Conservation (phyloP, 2,113 vertebrate species). For the Calyptommatus sinebrachiatus region DNA sequence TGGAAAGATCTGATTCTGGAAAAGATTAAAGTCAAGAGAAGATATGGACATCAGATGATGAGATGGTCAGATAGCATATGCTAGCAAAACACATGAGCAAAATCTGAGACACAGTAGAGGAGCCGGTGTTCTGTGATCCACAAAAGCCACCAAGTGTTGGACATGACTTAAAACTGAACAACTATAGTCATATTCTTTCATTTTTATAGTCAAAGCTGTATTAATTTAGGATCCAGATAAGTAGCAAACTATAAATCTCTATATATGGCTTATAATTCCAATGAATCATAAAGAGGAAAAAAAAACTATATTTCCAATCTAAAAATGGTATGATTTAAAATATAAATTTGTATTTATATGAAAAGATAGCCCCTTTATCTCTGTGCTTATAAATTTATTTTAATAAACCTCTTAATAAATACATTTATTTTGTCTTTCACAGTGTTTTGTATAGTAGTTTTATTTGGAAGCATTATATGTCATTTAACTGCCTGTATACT, state of each 20-base stretch:
- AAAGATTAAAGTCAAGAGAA: no score
- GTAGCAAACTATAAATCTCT: not conserved
- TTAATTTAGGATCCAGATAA: not conserved
- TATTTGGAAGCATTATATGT: not conserved
- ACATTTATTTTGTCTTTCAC: not conserved
- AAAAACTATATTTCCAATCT: not conserved
- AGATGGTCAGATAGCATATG: no score
- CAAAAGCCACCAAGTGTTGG: no score
- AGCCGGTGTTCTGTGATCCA: no score
- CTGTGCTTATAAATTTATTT: not conserved
- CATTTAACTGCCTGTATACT: not conserved
- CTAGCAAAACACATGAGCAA: no score
- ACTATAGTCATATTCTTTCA: no score
- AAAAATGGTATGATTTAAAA: not conserved
- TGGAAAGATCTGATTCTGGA: no score
- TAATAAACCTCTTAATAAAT: no score
- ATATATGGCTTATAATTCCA: no score
- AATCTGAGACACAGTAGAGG: no score
- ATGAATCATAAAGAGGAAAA: not conserved
- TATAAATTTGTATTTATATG: not conserved
- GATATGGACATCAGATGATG: no score
- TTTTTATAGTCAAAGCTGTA: not conserved
- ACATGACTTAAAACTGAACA: no score
- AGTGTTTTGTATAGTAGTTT: not conserved
- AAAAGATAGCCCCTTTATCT: not conserved